These are phyloP conservation scores for Odontamblyopus lacepedii DNA, from an alignment of 2,797 vertebrate genomes.

Conservation along the genomic window DNA sequence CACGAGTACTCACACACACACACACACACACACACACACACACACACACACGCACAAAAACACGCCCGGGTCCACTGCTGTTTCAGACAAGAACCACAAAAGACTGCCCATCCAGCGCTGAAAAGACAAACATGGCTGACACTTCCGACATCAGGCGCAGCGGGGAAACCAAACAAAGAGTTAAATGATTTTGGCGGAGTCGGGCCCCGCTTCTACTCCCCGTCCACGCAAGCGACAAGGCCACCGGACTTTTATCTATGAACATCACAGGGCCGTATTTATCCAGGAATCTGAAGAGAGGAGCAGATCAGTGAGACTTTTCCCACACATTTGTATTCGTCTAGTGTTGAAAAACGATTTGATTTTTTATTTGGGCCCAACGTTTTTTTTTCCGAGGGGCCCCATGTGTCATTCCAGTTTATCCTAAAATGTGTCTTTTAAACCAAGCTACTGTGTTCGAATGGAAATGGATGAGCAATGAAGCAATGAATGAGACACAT, in stretches of 20 bases:
- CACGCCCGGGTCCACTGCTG: constrained; percentile 71
- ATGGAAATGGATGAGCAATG: too few species aligned
- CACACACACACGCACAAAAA: neutral
- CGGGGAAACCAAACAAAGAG: constrained; percentile 56
- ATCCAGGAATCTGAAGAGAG: neutral
- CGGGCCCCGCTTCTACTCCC: constrained; percentile 30
- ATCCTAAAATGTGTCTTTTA: too few species aligned
- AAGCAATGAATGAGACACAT: too few species aligned
- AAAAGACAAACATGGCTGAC: constrained; percentile 78
- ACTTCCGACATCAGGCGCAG: constrained; percentile 75
- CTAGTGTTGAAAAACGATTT: too few species aligned
- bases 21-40: constrained; percentile 61
- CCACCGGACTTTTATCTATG: constrained; percentile 20
- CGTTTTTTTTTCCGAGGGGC: too few species aligned
- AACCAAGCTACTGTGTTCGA: too few species aligned
- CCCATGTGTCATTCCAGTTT: too few species aligned
- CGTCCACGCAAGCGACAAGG: constrained; percentile 9
- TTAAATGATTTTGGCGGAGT: constrained; percentile 67
- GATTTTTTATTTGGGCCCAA: too few species aligned
- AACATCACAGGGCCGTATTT: constrained; percentile 4
- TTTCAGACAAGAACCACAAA: constrained; percentile 79
- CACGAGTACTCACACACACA: constrained; percentile 61
- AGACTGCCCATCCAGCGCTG: constrained; percentile 69
- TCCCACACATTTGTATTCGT: too few species aligned
- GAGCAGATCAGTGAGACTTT: too few species aligned